A percentile compares a stretch with the other conserved stretches of the same genome.
Conservation (phyloP, 2,888 invertebrate species). For the Electrophaes corylata region DNA sequence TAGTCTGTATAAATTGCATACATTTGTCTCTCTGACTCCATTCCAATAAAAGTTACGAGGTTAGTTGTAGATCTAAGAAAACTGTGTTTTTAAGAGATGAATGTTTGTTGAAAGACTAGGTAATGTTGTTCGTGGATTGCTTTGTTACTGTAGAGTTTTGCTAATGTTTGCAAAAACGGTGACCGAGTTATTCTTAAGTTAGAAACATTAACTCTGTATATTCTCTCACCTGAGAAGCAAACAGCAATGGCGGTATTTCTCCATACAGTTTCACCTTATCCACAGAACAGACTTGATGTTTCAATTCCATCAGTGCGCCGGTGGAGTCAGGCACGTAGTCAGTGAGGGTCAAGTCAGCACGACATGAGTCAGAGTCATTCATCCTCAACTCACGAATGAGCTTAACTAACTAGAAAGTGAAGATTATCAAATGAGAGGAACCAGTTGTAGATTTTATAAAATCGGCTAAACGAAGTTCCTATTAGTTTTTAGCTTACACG, state of each 20-base stretch:
- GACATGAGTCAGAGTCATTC: constrained; percentile 64
- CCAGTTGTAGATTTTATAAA: background rate
- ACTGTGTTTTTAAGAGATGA: no score
- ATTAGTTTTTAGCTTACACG: no score
- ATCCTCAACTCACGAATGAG: constrained; percentile 67
- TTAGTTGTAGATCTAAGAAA: no score
- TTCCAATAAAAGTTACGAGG: no score
- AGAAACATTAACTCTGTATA: background rate
- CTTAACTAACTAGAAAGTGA: constrained; percentile 64
- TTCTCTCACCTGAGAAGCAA: constrained; percentile 67
- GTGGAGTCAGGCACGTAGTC: constrained; percentile 73
- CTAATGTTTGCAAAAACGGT: no score
- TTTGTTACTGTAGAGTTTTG: no score
- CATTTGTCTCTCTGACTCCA: no score
- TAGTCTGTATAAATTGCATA: no score
- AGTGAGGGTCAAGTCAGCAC: constrained; percentile 57
- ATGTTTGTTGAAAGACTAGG: no score
- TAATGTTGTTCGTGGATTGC: no score
- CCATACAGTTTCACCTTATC: constrained; percentile 51
- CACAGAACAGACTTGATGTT: constrained; percentile 54
- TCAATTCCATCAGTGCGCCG: constrained; percentile 54
- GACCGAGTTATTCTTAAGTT: background rate
- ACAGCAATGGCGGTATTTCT: constrained; percentile 66
- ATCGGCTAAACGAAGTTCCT: no score
- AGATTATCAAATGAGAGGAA: background rate